A percentile compares a stretch with the other conserved stretches of the same genome.
phyloP scores from a whole-genome alignment of 2,797 vertebrate species.

The Sebastes glaucus region DNA sequence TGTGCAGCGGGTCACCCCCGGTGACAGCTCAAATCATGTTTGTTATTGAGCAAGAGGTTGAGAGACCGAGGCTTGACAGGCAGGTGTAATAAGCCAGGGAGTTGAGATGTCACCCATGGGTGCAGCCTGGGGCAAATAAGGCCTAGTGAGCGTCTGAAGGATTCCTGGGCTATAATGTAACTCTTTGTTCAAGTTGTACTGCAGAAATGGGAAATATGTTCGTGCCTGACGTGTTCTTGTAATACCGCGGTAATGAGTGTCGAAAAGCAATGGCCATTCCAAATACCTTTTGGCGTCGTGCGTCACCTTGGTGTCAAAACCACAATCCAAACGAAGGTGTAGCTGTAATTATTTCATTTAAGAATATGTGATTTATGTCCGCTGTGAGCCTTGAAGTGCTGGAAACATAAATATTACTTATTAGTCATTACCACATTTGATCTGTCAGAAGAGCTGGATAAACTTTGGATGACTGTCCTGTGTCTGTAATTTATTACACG shows the following conservation, averaged over 20 bases:
- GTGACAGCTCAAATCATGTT: constrained; percentile 65
- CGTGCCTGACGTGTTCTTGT: constrained; percentile 77
- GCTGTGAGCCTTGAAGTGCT: constrained; percentile 24
- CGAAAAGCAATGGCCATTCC: constrained; percentile 63
- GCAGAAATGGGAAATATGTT: constrained; percentile 78
- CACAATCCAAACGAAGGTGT: constrained; percentile 40
- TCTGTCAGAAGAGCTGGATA: constrained; percentile 1
- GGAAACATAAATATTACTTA: constrained; percentile 25
- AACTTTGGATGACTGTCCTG: neutral
- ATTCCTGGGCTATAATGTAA: constrained; percentile 75
- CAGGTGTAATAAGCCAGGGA: constrained; percentile 82
- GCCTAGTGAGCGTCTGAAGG: constrained; percentile 53
- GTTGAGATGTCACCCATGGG: constrained; percentile 79
- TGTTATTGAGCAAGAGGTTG: constrained; percentile 67
- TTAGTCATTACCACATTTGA: constrained; percentile 9
- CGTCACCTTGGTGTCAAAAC: constrained; percentile 58
- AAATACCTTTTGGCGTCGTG: constrained; percentile 73
- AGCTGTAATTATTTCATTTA: constrained; percentile 52
- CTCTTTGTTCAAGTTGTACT: constrained; percentile 75
- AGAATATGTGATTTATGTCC: constrained; percentile 39
- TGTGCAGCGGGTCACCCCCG: constrained; percentile 41
- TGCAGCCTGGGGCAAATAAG: constrained; percentile 66
- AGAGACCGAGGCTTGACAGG: constrained; percentile 66
- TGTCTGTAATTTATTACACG: neutral
- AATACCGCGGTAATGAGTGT: constrained; percentile 79